Percentiles rank a stretch among this genome's conserved stretches.
Conservation (phyloP, 2,113 vertebrate genomes). For the Lasiurus cinereus region DNA sequence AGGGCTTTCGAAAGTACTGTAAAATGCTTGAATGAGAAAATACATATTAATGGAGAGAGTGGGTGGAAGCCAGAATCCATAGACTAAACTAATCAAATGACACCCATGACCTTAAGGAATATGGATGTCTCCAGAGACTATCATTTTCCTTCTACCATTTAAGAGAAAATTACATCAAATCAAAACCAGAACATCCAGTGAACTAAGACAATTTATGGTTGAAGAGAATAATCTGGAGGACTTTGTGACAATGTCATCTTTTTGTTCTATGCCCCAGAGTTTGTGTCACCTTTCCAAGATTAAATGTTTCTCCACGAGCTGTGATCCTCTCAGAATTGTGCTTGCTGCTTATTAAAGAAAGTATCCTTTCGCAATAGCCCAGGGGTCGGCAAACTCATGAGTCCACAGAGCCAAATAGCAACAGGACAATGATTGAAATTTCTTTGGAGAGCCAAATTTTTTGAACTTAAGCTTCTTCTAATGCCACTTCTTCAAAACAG, state of each 20-base stretch:
- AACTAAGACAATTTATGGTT: background rate
- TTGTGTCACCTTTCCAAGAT: background rate
- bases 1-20: background rate
- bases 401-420: too few relatives aligned
- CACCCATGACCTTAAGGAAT: background rate
- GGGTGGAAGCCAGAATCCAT: background rate
- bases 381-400: too few relatives aligned
- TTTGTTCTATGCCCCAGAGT: background rate
- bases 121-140: background rate
- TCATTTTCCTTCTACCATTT: background rate
- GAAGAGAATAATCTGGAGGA: background rate
- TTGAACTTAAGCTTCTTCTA: too few relatives aligned
- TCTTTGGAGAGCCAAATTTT: too few relatives aligned
- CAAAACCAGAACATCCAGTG: slow-evolving; percentile 19
- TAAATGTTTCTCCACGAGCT: background rate
- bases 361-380: background rate
- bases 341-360: background rate
- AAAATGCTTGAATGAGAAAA: background rate
- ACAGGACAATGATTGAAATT: too few relatives aligned
- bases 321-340: background rate
- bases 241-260: background rate
- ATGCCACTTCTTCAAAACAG: too few relatives aligned
- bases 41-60: background rate
- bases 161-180: slow-evolving; percentile 7
- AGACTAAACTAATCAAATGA: background rate